A percentile compares a stretch with the other conserved stretches of the same genome.
Evolutionary conservation across 2,888 invertebrate genomes (phyloP).

Genomic region (Alcis repandata): DNA sequence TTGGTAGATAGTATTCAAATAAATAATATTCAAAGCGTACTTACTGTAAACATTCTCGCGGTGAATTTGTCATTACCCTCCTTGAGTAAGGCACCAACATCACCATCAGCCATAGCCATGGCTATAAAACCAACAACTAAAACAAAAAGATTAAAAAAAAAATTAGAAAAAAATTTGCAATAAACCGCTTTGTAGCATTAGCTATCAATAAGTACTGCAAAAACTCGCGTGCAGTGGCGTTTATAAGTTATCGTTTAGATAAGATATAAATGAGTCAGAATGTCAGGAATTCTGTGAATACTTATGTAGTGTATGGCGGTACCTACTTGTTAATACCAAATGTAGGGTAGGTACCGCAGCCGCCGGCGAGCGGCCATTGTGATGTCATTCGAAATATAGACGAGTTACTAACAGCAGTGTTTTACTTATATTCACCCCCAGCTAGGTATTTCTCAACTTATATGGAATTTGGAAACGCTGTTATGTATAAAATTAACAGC

Average conservation of each 20-base stretch:
- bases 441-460: no score
- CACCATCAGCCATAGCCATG: constrained; percentile 52
- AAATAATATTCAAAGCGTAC: constrained; percentile 42
- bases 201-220: background rate
- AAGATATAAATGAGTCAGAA: background rate
- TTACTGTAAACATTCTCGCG: constrained; percentile 69
- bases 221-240: background rate
- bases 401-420: no score
- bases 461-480: background rate
- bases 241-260: background rate
- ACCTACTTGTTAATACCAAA: no score
- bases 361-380: no score
- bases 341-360: no score
- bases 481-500: background rate
- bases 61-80: constrained; percentile 65
- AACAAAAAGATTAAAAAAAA: constrained; percentile 24
- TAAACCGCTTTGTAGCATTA: no score
- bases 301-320: no score
- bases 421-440: no score
- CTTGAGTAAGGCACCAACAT: constrained; percentile 49
- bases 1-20: background rate
- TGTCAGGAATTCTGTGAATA: background rate
- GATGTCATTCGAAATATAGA: no score
- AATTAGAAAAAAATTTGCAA: background rate
- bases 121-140: constrained; percentile 62